These are phyloP conservation scores for Penaeus japonicus DNA, from an alignment of 1,140 invertebrate genomes.

Conservation along the genomic window DNA sequence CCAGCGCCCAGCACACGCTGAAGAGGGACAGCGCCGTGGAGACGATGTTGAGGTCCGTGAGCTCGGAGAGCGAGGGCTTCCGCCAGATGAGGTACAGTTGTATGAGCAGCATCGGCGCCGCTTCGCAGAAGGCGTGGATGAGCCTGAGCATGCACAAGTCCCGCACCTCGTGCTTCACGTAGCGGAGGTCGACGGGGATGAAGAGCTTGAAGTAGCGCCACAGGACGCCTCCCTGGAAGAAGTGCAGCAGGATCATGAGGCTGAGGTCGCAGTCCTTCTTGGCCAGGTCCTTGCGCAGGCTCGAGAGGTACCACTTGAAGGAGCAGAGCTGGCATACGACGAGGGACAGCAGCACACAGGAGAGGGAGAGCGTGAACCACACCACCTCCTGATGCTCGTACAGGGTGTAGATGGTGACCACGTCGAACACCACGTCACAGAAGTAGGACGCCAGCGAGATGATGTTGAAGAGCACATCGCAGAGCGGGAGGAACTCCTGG, in stretches of 20 bases:
- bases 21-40: conserved; percentile 82
- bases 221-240: conserved; percentile 81
- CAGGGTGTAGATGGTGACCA: conserved; percentile 81
- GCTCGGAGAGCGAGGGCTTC: conserved; percentile 65
- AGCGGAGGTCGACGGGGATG: conserved; percentile 82
- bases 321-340: conserved; percentile 59
- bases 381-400: conserved; percentile 64
- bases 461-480: conserved; percentile 90
- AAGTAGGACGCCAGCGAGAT: conserved; percentile 90
- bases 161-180: conserved; percentile 83
- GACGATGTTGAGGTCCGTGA: conserved; percentile 81
- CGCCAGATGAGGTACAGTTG: conserved; percentile 77
- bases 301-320: conserved; percentile 59
- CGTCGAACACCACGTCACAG: conserved; percentile 88
- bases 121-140: conserved; percentile 86
- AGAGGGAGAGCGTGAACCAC: conserved; percentile 58
- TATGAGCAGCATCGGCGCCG: conserved; percentile 84
- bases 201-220: conserved; percentile 90
- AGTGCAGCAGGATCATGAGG: conserved; percentile 72
- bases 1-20: conserved; percentile 88
- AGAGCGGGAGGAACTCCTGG: conserved; percentile 67
- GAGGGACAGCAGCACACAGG: conserved; percentile 55
- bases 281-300: conserved; percentile 48
- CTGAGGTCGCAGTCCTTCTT: conserved; percentile 51
- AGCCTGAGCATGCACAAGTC: conserved; percentile 81